These are phyloP conservation scores for Eristalis pertinax DNA, from an alignment of 2,888 invertebrate genomes.

Conservation along the genomic window DNA sequence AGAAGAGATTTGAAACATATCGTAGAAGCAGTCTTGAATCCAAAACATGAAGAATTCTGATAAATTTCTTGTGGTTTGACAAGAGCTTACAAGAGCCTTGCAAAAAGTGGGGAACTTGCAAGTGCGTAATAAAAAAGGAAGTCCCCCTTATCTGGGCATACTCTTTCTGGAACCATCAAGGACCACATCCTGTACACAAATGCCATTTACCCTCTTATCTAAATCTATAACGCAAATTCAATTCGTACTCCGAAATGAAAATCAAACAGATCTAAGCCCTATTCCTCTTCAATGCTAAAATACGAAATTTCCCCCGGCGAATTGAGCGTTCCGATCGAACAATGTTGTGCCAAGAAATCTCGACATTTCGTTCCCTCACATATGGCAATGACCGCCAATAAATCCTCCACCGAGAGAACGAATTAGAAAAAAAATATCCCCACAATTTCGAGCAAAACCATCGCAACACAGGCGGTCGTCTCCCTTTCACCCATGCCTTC, in stretches of 20 bases:
- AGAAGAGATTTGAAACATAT: too few relatives aligned
- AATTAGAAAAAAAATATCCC: conserved; percentile 54
- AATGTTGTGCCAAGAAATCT: conserved; percentile 10
- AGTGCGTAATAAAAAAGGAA: too few relatives aligned
- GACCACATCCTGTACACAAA: too few relatives aligned
- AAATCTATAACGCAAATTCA: not conserved
- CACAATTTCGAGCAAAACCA: not conserved
- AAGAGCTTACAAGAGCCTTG: too few relatives aligned
- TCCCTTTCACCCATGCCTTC: not conserved
- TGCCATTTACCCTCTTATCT: too few relatives aligned
- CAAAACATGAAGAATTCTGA: too few relatives aligned
- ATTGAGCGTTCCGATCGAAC: not conserved
- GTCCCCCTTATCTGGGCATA: too few relatives aligned
- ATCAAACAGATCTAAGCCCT: not conserved
- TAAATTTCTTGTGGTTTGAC: too few relatives aligned
- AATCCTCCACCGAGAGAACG: conserved; percentile 29
- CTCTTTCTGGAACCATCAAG: too few relatives aligned
- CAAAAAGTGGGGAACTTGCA: too few relatives aligned
- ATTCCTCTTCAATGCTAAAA: conserved; percentile 2
- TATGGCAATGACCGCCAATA: conserved; percentile 69
- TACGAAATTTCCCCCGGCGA: conserved; percentile 16
- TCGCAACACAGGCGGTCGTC: not conserved
- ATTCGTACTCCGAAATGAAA: not conserved
- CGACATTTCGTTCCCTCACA: conserved; percentile 23
- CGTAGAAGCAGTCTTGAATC: too few relatives aligned